phyloP scores from a whole-genome alignment of 1,140 invertebrate genomes.

The Drepana arcuata region DNA sequence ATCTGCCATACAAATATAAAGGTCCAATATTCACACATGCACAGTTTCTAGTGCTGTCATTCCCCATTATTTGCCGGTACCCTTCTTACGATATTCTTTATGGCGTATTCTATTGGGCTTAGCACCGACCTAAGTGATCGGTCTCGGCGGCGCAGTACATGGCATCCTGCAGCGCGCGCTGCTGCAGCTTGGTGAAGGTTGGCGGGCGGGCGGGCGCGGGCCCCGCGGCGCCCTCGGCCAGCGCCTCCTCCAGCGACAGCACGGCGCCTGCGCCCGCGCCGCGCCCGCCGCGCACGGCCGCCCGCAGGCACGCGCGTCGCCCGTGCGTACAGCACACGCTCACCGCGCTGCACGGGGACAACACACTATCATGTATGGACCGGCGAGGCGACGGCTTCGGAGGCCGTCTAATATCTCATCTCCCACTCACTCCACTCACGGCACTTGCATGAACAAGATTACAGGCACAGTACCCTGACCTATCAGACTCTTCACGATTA shows the following conservation, averaged over 20 bases:
- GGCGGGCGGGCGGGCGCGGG: conserved; percentile 48
- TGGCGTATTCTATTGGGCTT: too few relatives aligned
- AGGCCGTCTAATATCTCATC: too few relatives aligned
- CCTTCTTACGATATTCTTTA: too few relatives aligned
- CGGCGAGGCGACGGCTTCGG: too few relatives aligned
- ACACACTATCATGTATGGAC: too few relatives aligned
- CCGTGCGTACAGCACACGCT: conserved; percentile 91
- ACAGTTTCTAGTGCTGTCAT: too few relatives aligned
- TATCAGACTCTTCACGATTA: too few relatives aligned
- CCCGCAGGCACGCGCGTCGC: conserved; percentile 82
- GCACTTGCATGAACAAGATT: too few relatives aligned
- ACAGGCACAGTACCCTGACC: too few relatives aligned
- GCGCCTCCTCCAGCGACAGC: conserved; percentile 89
- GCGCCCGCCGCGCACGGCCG: conserved; percentile 84
- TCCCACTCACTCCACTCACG: too few relatives aligned
- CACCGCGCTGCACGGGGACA: conserved; percentile 75
- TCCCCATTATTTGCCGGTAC: too few relatives aligned
- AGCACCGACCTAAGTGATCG: conserved; percentile 90
- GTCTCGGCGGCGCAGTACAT: conserved; percentile 95
- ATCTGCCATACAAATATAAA: conserved; percentile 77
- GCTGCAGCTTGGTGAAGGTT: conserved; percentile 84
- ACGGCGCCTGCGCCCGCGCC: conserved; percentile 81
- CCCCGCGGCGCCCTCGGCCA: conserved; percentile 85
- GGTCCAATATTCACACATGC: too few relatives aligned
- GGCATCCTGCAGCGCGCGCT: conserved; percentile 89